These are phyloP conservation scores for Trematomus loennbergii DNA, from an alignment of 2,113 vertebrate genomes.

Conservation along the genomic window DNA sequence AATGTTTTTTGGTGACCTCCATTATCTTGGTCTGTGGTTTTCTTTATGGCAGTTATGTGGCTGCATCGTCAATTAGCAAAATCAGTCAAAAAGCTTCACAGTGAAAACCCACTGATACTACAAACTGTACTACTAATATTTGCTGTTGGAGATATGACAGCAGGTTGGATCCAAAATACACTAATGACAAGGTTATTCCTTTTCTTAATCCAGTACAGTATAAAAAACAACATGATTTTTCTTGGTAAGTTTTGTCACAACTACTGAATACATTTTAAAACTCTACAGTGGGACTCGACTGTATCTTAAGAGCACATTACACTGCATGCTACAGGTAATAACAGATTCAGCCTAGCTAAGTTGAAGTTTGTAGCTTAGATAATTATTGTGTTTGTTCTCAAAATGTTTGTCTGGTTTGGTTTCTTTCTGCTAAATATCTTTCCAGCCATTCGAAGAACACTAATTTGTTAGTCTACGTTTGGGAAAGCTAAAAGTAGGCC, in stretches of 20 bases:
- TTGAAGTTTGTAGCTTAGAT: background rate
- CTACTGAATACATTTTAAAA: background rate
- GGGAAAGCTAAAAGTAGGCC: slow-evolving; percentile 17
- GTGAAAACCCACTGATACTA: background rate
- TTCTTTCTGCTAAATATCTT: background rate
- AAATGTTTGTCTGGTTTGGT: background rate
- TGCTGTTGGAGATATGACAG: background rate
- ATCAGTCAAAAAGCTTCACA: background rate
- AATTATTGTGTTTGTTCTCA: background rate
- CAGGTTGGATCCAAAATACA: background rate
- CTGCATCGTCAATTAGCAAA: background rate
- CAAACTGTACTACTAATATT: background rate
- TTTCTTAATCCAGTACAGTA: background rate
- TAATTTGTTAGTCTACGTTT: slow-evolving; percentile 14
- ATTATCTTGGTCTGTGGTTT: background rate
- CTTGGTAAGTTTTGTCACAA: background rate
- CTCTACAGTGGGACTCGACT: background rate
- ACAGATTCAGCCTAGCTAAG: background rate
- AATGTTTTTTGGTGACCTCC: background rate
- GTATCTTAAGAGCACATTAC: background rate
- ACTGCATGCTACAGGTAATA: background rate
- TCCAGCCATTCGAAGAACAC: slow-evolving; percentile 1
- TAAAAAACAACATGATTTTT: background rate
- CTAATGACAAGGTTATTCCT: background rate
- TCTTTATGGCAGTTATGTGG: background rate